Evolutionary conservation across 2,888 invertebrate genomes (phyloP).

Genomic region (Brachyopa scutellaris): DNA sequence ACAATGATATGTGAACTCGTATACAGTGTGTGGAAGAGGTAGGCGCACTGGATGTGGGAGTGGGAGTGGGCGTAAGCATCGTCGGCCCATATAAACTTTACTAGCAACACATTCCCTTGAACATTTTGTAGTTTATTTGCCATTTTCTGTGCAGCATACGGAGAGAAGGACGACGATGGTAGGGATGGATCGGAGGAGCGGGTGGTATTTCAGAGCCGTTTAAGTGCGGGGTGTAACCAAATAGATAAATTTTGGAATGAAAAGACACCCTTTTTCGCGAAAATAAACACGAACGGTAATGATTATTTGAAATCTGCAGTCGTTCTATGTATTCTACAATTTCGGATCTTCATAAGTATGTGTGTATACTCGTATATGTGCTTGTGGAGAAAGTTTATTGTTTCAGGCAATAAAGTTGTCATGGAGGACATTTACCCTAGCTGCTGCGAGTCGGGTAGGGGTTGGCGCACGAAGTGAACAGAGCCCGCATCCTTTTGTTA

Average conservation of each 20-base stretch:
- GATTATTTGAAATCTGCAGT: constrained; percentile 67
- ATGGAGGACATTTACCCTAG: constrained; percentile 65
- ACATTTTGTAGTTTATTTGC: constrained; percentile 53
- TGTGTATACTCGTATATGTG: background rate
- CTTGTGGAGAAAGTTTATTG: constrained; percentile 45
- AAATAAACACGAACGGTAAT: constrained; percentile 59
- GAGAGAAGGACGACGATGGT: background rate
- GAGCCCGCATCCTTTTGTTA: constrained; percentile 53
- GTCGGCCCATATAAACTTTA: constrained; percentile 53
- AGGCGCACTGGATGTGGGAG: background rate
- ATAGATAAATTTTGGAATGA: constrained; percentile 60
- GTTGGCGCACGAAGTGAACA: background rate
- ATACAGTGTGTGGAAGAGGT: background rate
- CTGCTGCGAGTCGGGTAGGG: background rate
- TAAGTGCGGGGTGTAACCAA: constrained; percentile 67
- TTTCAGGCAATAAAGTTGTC: constrained; percentile 67
- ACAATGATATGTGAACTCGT: constrained; percentile 5
- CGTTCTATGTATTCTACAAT: constrained; percentile 22
- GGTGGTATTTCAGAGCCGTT: constrained; percentile 11
- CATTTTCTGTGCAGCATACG: constrained; percentile 5
- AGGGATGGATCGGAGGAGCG: background rate
- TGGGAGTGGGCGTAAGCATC: background rate
- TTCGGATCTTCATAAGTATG: background rate
- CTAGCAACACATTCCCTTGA: constrained; percentile 51
- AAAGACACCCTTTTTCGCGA: constrained; percentile 58